Conservation (phyloP, 2,113 vertebrate genomes). For the Lamprotornis superbus region DNA sequence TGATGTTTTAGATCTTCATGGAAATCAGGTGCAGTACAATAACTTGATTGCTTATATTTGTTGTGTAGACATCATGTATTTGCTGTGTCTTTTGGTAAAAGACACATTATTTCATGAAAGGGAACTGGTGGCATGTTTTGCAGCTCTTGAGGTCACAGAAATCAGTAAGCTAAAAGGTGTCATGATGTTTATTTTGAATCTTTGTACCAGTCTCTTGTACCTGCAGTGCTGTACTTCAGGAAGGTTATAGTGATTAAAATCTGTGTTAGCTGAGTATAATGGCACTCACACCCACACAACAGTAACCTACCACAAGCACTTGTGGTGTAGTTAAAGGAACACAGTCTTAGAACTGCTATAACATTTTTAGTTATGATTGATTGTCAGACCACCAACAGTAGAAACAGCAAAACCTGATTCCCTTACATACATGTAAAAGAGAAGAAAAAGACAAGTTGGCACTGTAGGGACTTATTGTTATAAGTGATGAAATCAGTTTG, state of each 20-base stretch:
- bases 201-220: not conserved
- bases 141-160: not conserved
- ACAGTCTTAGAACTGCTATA: not conserved
- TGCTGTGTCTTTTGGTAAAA: not conserved
- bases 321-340: not conserved
- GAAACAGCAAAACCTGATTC: not conserved
- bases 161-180: not conserved
- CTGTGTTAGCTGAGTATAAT: not conserved
- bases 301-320: not conserved
- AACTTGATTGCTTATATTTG: not conserved
- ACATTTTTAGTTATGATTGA: not conserved
- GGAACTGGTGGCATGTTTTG: not conserved
- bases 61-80: not conserved
- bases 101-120: not conserved
- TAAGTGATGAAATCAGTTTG: not conserved
- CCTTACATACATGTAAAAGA: not conserved
- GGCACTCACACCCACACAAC: not conserved
- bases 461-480: not conserved
- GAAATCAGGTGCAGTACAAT: slow-evolving; percentile 86
- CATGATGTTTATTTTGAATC: not conserved
- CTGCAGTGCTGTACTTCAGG: not conserved
- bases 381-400: too few species aligned
- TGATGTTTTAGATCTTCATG: slow-evolving; percentile 92
- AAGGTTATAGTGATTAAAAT: not conserved
- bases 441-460: not conserved